phyloP scores from a whole-genome alignment of 2,113 vertebrate species.

The Ploceus nigricollis region DNA sequence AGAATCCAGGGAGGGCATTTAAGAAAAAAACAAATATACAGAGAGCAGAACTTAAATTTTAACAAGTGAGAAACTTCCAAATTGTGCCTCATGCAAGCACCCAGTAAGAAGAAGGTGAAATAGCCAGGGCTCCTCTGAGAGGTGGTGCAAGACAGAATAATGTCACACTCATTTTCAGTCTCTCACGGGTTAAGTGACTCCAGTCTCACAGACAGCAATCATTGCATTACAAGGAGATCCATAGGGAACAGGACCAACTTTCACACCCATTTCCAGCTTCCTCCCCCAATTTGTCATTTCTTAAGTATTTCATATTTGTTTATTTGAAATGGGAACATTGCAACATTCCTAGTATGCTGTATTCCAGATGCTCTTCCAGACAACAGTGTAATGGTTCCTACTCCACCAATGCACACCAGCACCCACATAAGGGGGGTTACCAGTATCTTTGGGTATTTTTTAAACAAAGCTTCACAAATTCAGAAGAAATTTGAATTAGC shows the following conservation, averaged over 20 bases:
- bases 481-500: background rate
- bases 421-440: background rate
- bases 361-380: conserved; percentile 20
- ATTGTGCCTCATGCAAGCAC: background rate
- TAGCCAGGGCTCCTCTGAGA: background rate
- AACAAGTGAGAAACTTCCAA: background rate
- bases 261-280: conserved; percentile 4
- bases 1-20: background rate
- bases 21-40: background rate
- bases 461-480: background rate
- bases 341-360: background rate
- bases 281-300: background rate
- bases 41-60: background rate
- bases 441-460: background rate
- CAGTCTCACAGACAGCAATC: background rate
- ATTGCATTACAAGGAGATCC: background rate
- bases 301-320: conserved; percentile 1
- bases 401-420: background rate
- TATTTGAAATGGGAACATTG: background rate
- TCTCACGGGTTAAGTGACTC: background rate
- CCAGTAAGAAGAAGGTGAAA: background rate
- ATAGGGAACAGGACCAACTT: background rate
- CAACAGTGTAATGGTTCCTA: background rate
- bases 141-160: background rate
- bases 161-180: background rate